Evolutionary conservation across 2,113 vertebrate genomes (phyloP).

Genomic region (Xenus cinereus): DNA sequence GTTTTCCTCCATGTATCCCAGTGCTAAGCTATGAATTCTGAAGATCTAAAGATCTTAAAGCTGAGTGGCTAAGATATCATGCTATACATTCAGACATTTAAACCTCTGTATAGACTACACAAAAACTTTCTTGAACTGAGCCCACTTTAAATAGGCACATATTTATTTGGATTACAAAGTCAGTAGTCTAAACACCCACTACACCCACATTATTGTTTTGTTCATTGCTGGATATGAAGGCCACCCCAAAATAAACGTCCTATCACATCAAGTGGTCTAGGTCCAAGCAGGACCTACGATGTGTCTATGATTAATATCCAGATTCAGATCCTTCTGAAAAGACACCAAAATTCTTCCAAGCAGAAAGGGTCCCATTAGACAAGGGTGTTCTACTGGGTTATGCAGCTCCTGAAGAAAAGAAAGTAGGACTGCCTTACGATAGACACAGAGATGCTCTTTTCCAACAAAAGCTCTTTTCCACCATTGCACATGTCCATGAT

Average conservation of each 20-base stretch:
- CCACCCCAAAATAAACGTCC: neutral
- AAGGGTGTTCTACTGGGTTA: neutral
- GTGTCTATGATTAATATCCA: neutral
- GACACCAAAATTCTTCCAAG: neutral
- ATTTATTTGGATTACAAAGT: neutral
- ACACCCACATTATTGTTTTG: neutral
- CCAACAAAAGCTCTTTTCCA: neutral
- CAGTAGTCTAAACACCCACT: neutral
- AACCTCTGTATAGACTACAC: rapidly evolving
- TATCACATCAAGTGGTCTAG: neutral
- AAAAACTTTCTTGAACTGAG: neutral
- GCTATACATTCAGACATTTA: neutral
- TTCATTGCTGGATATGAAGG: neutral
- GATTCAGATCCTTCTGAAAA: neutral
- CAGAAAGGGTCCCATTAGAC: neutral
- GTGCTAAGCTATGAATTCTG: neutral
- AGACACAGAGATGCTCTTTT: neutral
- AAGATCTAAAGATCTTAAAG: neutral
- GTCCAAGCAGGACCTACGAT: neutral
- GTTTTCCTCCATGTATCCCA: neutral
- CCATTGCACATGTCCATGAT: rapidly evolving
- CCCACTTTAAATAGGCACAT: neutral
- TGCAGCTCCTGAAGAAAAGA: neutral
- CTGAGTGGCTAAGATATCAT: neutral
- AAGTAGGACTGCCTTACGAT: neutral